Base-by-base conservation (phyloP, 1,140 invertebrate species). In the fruit fly (Drosophila melanogaster) region DNA sequence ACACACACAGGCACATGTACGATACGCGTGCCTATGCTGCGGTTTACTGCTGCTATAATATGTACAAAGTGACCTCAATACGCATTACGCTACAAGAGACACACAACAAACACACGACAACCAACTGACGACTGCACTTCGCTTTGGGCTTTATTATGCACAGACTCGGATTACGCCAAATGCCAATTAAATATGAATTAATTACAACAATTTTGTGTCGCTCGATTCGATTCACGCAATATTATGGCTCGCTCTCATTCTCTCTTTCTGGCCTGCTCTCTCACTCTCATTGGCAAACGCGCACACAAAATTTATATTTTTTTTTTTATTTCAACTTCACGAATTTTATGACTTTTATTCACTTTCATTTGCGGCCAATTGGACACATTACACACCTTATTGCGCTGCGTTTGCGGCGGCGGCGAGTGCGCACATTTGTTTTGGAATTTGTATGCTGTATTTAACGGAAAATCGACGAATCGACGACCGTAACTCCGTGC, bases 181-280 rank as follows among this genome's bases (percentile, higher is more conserved):
- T 50, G 70, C 58, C 79, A 83, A 79, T 86, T 83, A 86, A 89
- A 84, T 83, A 58, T 53, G 67, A 85, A 86, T 85, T 86, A 85
- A 85, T 85, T 86, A 85, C 78, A 81, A 72, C 64, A 81, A 83
- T 83, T 87, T 86, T 76, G 53, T 77, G 69, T 85, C 81, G 81
- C 76, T 85, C 44, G 60, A 57, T 84, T 77, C 81, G 84, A 84
- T 83, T 84, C 47, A 50, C 47, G 47, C 47, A 50, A 50, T 50
- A 50, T 50, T 50, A 50, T 50, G 47, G 47, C 47, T n/a, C 47
- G 30, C 47, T 49, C 47, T 77, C 7, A 30, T 30, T 30, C 60
- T 84, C 61, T 37, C 51, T 71, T 54, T 55, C 19, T 35, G 38
- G 35, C 59, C 35, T 10, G 22, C 67, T 49, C 50, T 47, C 30